Conservation (phyloP, 2,888 invertebrate species). For the Dermolepida albohirtum region DNA sequence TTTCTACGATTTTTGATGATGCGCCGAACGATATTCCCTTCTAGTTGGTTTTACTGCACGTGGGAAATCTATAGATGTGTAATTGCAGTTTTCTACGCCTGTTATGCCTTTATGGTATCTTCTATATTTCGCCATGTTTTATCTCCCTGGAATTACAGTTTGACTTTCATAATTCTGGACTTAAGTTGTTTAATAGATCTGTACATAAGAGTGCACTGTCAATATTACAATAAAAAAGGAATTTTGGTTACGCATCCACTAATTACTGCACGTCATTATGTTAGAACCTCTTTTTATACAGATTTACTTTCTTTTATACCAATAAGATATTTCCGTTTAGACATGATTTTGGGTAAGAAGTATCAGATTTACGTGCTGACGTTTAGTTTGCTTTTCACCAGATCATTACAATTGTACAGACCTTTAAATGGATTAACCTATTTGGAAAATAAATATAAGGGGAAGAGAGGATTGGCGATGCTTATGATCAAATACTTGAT, state of each 20-base stretch:
- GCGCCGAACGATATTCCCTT: constrained; percentile 43
- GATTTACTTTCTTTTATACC: constrained; percentile 38
- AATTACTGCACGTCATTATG: constrained; percentile 50
- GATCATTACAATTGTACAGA: constrained; percentile 44
- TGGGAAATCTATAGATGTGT: constrained; percentile 45
- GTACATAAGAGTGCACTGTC: constrained; percentile 49
- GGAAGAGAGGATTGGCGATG: constrained; percentile 22
- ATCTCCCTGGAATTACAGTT: neutral
- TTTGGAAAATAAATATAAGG: constrained; percentile 38
- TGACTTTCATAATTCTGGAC: neutral
- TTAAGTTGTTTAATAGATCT: constrained; percentile 39
- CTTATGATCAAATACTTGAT: constrained; percentile 29
- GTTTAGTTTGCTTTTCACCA: constrained; percentile 13
- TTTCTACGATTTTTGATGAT: constrained; percentile 42
- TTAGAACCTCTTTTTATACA: constrained; percentile 45
- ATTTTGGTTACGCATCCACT: constrained; percentile 50
- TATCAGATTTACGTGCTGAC: constrained; percentile 18
- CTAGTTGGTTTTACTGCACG: constrained; percentile 37
- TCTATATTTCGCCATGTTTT: constrained; percentile 2
- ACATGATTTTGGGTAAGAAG: constrained; percentile 27
- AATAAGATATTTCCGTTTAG: constrained; percentile 13
- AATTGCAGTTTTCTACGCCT: neutral
- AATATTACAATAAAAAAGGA: constrained; percentile 51
- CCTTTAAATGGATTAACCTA: constrained; percentile 43
- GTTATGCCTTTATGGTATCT: constrained; percentile 1